These are phyloP conservation scores for Netelia inedita DNA, from an alignment of 2,888 invertebrate genomes.

Conservation along the genomic window DNA sequence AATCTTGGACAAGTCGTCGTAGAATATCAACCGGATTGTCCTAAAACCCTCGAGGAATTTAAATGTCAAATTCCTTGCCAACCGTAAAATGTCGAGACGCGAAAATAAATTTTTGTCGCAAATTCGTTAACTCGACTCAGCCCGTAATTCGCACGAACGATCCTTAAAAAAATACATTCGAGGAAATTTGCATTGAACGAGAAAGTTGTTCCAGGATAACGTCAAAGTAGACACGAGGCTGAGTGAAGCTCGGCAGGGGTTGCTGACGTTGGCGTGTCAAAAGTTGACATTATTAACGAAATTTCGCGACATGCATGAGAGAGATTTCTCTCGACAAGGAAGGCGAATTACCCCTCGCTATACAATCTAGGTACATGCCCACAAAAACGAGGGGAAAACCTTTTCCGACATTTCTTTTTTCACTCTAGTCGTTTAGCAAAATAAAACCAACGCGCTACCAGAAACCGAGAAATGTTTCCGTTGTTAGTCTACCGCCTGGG, in stretches of 20 bases:
- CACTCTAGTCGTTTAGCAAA: not conserved
- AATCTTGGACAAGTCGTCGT: no score
- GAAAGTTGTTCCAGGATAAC: not conserved
- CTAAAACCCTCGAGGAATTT: no score
- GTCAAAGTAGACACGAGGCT: conserved; percentile 16
- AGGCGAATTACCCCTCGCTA: conserved; percentile 18
- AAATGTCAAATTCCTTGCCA: no score
- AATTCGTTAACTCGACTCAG: not conserved
- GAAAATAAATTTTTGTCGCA: conserved; percentile 25
- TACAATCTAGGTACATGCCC: not conserved
- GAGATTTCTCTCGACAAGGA: conserved; percentile 20
- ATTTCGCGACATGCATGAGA: conserved; percentile 5
- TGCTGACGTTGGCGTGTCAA: conserved; percentile 9
- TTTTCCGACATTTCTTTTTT: conserved; percentile 9
- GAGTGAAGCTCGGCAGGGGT: not conserved
- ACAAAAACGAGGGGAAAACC: not conserved
- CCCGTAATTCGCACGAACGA: no score
- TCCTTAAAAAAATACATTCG: not conserved
- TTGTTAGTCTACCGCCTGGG: not conserved
- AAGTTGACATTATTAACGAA: conserved; percentile 51
- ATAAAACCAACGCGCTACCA: not conserved
- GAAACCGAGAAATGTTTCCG: not conserved
- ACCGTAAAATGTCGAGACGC: not conserved
- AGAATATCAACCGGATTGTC: no score
- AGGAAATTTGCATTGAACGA: conserved; percentile 19